A percentile compares a stretch with the other conserved stretches of the same genome.
Conservation (phyloP, 2,113 vertebrate genomes). For the Tauraco erythrolophus region DNA sequence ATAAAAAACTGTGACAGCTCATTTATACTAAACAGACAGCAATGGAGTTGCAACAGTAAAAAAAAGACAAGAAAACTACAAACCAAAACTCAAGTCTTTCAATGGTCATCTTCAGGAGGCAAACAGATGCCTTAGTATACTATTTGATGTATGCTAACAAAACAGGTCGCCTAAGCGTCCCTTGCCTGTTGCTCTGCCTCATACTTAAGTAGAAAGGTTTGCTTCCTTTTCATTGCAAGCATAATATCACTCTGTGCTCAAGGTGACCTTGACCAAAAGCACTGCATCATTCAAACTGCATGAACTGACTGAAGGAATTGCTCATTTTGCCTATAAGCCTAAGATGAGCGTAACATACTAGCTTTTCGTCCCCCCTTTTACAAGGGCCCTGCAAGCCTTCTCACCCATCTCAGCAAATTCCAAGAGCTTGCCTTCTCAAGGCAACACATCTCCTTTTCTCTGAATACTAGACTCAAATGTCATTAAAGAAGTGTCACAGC, state of each 20-base stretch:
- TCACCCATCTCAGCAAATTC: neutral
- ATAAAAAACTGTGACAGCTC: neutral
- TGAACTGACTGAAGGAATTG: neutral
- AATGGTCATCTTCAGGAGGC: neutral
- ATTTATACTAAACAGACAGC: neutral
- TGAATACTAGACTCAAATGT: neutral
- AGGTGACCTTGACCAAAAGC: slow-evolving; percentile 8
- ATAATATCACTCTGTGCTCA: neutral
- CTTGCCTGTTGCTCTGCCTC: neutral
- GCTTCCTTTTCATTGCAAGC: neutral
- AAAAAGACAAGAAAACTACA: neutral
- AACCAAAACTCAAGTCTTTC: neutral
- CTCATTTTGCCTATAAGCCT: neutral
- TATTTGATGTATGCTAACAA: neutral
- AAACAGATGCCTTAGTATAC: neutral
- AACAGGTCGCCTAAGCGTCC: neutral
- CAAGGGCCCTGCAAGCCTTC: neutral
- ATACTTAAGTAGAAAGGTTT: neutral
- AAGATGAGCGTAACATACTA: neutral
- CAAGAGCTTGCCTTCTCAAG: neutral
- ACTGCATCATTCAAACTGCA: neutral
- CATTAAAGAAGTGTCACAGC: neutral
- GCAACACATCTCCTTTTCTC: neutral
- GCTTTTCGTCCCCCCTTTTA: neutral
- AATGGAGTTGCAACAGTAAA: neutral